Evolutionary conservation across 2,113 vertebrate genomes (phyloP).

Genomic region (Scomber colias): DNA sequence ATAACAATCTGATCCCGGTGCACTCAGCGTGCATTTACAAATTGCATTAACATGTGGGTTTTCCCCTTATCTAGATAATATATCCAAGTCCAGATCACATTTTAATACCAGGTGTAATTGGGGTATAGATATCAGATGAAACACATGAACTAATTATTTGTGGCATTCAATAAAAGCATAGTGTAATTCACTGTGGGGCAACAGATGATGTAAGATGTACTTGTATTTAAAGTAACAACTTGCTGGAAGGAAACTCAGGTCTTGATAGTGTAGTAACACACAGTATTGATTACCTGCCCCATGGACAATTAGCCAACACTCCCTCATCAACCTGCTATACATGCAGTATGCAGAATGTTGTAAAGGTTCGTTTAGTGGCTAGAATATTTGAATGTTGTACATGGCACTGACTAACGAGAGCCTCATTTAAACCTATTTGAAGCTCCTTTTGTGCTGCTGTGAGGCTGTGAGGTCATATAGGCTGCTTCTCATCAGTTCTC

Average conservation of each 20-base stretch:
- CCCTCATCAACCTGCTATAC: constrained; percentile 22
- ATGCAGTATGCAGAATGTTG: constrained; percentile 12
- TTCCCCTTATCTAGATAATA: too few species aligned
- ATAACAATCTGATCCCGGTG: too few species aligned
- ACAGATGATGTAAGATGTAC: background rate
- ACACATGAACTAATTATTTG: constrained; percentile 7
- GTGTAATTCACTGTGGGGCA: background rate
- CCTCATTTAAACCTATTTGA: background rate
- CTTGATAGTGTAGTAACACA: constrained; percentile 23
- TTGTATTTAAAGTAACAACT: constrained; percentile 16
- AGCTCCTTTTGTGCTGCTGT: background rate
- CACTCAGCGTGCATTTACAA: too few species aligned
- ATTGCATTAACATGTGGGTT: too few species aligned
- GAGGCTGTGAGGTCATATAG: background rate
- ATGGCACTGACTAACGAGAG: background rate
- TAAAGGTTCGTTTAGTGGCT: background rate
- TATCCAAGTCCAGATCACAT: too few species aligned
- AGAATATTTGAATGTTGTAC: background rate
- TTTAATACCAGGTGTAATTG: too few species aligned
- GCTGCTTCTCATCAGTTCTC: background rate
- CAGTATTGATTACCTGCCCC: constrained; percentile 41
- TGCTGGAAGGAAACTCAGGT: constrained; percentile 8
- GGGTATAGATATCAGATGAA: background rate
- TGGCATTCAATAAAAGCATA: background rate
- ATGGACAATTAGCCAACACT: constrained; percentile 28